A percentile compares a stretch with the other conserved stretches of the same genome.
These are phyloP conservation scores for Morelia viridis DNA, from an alignment of 2,797 vertebrate species.

Conservation along the genomic window DNA sequence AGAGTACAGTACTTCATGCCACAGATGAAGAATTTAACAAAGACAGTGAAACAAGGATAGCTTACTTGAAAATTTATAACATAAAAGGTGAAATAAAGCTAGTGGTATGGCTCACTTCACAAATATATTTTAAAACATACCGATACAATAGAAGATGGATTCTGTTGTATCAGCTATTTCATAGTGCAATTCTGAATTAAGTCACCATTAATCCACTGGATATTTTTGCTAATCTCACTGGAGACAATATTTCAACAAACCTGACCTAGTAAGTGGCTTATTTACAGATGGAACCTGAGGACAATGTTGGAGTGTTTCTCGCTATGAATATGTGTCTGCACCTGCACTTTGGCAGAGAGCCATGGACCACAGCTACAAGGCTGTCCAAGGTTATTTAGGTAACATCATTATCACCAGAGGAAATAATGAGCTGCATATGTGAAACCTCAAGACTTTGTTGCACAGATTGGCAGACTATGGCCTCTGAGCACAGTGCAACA, in stretches of 20 bases:
- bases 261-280: neutral
- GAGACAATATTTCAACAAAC: neutral
- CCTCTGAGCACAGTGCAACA: neutral
- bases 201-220: neutral
- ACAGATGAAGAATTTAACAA: neutral
- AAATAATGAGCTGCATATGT: neutral
- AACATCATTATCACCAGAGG: neutral
- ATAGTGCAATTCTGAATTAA: neutral
- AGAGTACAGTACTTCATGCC: too few species aligned
- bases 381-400: neutral
- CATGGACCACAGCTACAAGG: neutral
- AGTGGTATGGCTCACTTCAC: neutral
- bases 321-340: neutral
- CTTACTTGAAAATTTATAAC: neutral
- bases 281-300: neutral
- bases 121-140: neutral
- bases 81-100: neutral
- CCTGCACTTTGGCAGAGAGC: neutral
- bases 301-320: neutral
- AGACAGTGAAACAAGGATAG: neutral
- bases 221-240: neutral
- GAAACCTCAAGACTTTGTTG: neutral
- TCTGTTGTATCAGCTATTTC: neutral
- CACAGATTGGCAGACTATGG: neutral
- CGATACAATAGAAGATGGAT: neutral